Base-by-base conservation (phyloP, 2,113 vertebrate genomes). In the Turdus rufiventris region DNA sequence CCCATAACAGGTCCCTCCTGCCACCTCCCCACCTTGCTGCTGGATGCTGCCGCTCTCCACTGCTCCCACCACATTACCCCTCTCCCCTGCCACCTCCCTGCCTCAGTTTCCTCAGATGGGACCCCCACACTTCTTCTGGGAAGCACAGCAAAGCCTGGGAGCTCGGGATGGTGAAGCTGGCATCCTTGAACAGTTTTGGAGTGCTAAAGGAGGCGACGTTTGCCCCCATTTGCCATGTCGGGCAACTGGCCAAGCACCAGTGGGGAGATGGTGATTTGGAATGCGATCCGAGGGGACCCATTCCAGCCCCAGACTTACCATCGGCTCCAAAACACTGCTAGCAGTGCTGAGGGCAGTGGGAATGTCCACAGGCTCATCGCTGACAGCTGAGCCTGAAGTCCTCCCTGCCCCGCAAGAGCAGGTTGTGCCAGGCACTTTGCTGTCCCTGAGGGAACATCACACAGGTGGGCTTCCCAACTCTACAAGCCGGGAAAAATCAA, bases 181-280 rank as follows among this genome's bases (percentile, higher is more conserved):
- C 10, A 1, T 8, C 13, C 14, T 48, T 45, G 14, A 0, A 0
- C 2, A 5, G 62, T 34, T 70, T 16, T 43, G 36, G 33, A 31
- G n/a, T 15, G 31, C 33, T 28, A 6, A 57, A 47, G 28, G 56
- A 56, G 25, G 15, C 18, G 63, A 29, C 13, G 16, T 28, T 31
- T 21, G 34, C 21, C 47, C 29, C 43, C 33, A 2, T 21, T 18
- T 31, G 31, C n/a, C 17, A 3, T 24, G 66, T 2, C 8, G 15
- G 8, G 50, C 36, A 9, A 4, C 18, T 40, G n/a, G 40, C 31
- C 6, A 25, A 61, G 60, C 19, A 9, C 40, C 57, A 1, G 1
- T 4, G 36, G 19, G 38, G 18, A 40, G 14, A 14, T n/a, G 38
- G 19, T 24, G 28, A 16, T 23, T 42, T 25, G 42, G 17, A 60